Conservation (phyloP, 2,797 vertebrate genomes). For the Heliangelus exortis region DNA sequence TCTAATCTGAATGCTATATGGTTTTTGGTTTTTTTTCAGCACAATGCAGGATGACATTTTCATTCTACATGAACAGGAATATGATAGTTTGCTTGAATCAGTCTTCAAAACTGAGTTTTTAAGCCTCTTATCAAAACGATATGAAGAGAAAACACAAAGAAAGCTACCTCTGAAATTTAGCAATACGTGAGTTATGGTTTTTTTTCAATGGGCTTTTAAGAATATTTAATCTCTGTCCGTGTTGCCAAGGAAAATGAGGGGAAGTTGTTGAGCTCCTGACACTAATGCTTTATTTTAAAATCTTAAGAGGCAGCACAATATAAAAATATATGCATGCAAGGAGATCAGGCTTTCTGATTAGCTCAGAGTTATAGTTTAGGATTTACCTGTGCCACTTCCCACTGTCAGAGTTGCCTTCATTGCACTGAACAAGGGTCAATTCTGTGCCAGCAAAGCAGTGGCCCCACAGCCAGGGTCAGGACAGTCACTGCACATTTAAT, state of each 20-base stretch:
- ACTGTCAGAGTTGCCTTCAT: not conserved
- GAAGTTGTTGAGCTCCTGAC: not conserved
- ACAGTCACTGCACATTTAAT: not conserved
- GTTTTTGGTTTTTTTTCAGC: slow-evolving; percentile 73
- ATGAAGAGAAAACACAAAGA: slow-evolving; percentile 92
- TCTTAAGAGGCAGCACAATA: not conserved
- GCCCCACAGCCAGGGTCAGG: not conserved
- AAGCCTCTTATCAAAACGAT: slow-evolving; percentile 92
- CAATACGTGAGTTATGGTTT: slow-evolving; percentile 86
- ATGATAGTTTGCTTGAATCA: slow-evolving; percentile 95
- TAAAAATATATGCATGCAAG: not conserved
- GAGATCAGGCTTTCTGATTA: not conserved
- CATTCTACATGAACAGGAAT: slow-evolving; percentile 96
- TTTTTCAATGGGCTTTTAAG: not conserved
- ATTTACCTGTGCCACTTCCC: not conserved
- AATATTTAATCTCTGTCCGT: not conserved
- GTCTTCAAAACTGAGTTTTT: slow-evolving; percentile 98
- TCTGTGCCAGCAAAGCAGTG: not conserved
- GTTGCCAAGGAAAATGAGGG: not conserved
- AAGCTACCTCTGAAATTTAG: slow-evolving; percentile 95
- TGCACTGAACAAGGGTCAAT: not conserved
- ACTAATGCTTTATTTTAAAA: not conserved
- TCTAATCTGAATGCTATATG: not conserved
- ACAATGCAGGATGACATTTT: slow-evolving; percentile 95
- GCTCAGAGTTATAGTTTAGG: not conserved